phyloP scores from a whole-genome alignment of 2,888 invertebrate genomes.

The Pterostichus niger region DNA sequence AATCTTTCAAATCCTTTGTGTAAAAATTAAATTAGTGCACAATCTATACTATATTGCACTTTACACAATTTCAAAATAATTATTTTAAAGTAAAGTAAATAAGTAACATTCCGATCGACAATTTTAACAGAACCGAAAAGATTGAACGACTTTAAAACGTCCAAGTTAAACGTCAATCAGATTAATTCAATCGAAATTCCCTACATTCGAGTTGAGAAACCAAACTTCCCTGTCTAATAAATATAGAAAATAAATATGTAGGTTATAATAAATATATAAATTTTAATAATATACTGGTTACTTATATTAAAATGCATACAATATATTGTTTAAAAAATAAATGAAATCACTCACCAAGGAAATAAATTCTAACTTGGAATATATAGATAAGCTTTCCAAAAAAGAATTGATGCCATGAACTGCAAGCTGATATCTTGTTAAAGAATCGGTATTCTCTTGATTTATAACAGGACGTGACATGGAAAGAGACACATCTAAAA shows the following conservation, averaged over 20 bases:
- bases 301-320: neutral
- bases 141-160: slow-evolving; percentile 48
- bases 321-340: slow-evolving; percentile 7
- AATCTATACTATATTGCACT: slow-evolving; percentile 12
- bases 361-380: slow-evolving; percentile 86
- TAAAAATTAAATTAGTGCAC: slow-evolving; percentile 10
- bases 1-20: neutral
- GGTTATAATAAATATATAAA: neutral
- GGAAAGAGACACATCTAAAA: slow-evolving; percentile 86
- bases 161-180: slow-evolving; percentile 34
- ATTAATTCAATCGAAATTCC: slow-evolving; percentile 37
- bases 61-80: neutral
- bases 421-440: slow-evolving; percentile 82
- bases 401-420: slow-evolving; percentile 83
- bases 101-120: slow-evolving; percentile 9
- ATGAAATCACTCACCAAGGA: slow-evolving; percentile 81
- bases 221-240: slow-evolving; percentile 3
- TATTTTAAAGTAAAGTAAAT: neutral
- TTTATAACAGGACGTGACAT: slow-evolving; percentile 82
- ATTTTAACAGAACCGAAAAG: slow-evolving; percentile 39
- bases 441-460: slow-evolving; percentile 79
- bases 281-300: neutral
- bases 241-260: neutral
- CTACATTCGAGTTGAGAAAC: slow-evolving; percentile 5
- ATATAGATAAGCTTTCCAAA: slow-evolving; percentile 82